Evolutionary conservation across 30 jellyfish, hydroid and myxozoan species (phyloP), one percentile per base, ranked within the genome.

Genomic region (Turritopsis dohrnii): DNA sequence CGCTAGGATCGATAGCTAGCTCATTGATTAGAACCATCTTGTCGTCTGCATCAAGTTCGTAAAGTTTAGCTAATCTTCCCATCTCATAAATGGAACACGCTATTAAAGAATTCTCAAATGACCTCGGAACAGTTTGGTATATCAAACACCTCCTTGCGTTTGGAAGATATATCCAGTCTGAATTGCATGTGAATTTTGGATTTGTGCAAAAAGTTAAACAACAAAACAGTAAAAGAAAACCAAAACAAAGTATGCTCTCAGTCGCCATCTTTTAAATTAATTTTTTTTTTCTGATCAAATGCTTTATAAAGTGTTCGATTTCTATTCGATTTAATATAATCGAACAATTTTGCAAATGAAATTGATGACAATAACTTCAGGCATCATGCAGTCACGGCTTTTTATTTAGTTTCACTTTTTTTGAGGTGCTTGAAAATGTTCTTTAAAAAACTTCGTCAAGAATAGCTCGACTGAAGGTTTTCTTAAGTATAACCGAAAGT

Each of bases 91-190:
- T 7, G 16, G 30, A 23, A 19, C 77, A 69, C 8, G 28, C 77
- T 0, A 27, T n/a, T n/a, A 69, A 27, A 23, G 77, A 69, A 23
- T 69, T 23, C 28, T 69, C 30, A 27, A n/a, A 69, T 17, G 30
- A 69, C 30, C 28, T n/a, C 28, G 77, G 30, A 8, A n/a, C 30
- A 27, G 9, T 69, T 9, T 69, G 28, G 77, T n/a, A 69, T 27
- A 7, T n/a, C 28, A 69, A n/a, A 69, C 77, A 69, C 8, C 30
- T 69, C 22, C 19, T 69, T 21, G 77, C 28, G 19, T 69, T 1
- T n/a, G 9, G 77, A 69, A 69, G 77, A 69, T 69, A 69, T 8
- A 27, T 69, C 77, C 77, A 69, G 28, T 23, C 77, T 69, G 77
- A 8, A 9, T 27, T 69, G 77, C 77, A 69, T 7, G 60, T 13